These are phyloP conservation scores for Lissonota sp. DNA, from an alignment of 2,888 invertebrate genomes.

Conservation along the genomic window DNA sequence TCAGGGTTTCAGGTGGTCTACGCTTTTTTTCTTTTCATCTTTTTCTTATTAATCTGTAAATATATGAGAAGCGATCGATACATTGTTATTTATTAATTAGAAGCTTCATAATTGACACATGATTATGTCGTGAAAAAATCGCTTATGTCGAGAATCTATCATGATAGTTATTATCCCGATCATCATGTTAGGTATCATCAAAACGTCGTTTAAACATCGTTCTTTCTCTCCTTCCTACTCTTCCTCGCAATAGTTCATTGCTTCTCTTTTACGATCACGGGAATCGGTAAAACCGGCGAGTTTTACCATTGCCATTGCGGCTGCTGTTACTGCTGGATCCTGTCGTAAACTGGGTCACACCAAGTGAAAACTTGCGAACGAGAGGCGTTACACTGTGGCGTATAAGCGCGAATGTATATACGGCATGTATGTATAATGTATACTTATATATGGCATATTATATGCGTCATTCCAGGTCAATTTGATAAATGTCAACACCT, in stretches of 20 bases:
- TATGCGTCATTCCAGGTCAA: no score
- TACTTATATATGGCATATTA: not conserved
- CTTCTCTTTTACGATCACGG: constrained; percentile 50
- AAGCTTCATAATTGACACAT: no score
- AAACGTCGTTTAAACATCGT: no score
- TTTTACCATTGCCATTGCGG: constrained; percentile 18
- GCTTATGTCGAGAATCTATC: not conserved
- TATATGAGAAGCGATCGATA: no score
- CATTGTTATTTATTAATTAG: no score
- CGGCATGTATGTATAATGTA: not conserved
- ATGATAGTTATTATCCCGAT: not conserved
- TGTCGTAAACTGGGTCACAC: constrained; percentile 79
- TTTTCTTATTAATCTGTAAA: not conserved
- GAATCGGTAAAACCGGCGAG: constrained; percentile 38
- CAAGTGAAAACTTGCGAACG: constrained; percentile 81
- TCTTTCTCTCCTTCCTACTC: no score
- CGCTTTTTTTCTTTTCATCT: no score
- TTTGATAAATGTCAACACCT: no score
- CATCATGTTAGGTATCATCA: no score
- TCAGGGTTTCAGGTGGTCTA: no score
- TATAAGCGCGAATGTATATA: constrained; percentile 35
- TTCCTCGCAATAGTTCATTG: constrained; percentile 10
- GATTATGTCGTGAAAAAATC: no score
- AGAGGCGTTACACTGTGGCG: constrained; percentile 51
- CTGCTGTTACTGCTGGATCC: constrained; percentile 50